Conservation (phyloP, 2,888 invertebrate species). For the Tinea pellionella region DNA sequence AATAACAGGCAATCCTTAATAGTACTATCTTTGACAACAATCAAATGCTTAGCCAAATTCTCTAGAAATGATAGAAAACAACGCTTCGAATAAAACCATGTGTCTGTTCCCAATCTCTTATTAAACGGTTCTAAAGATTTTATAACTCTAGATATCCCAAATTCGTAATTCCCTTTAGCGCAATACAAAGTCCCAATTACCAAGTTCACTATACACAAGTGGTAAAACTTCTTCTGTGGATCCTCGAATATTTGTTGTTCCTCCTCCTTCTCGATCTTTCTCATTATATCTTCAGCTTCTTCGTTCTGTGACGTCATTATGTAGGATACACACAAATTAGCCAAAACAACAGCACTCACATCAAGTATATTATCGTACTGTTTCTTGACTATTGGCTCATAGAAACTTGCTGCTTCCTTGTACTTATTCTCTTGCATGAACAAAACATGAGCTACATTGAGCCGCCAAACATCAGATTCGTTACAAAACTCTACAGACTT, state of each 20-base stretch:
- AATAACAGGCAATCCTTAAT: conserved; percentile 89
- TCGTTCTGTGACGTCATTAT: conserved; percentile 99
- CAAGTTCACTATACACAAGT: conserved; percentile 97
- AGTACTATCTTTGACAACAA: conserved; percentile 87
- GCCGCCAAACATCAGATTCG: conserved; percentile 95
- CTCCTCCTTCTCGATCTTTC: conserved; percentile 98
- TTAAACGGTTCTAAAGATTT: conserved; percentile 95
- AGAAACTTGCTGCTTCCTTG: conserved; percentile 97
- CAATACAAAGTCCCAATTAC: conserved; percentile 99
- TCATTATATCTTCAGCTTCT: conserved; percentile 98
- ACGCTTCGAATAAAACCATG: conserved; percentile 98
- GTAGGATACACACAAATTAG: conserved; percentile 98
- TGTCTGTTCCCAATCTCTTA: conserved; percentile 96
- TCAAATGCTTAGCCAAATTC: conserved; percentile 90
- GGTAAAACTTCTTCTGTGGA: conserved; percentile 93
- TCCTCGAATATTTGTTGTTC: conserved; percentile 92
- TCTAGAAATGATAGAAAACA: conserved; percentile 94
- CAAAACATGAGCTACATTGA: conserved; percentile 98
- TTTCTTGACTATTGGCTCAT: conserved; percentile 97
- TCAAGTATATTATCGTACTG: conserved; percentile 94
- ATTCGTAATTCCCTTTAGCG: conserved; percentile 98
- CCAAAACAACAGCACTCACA: conserved; percentile 97
- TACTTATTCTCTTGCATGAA: conserved; percentile 99
- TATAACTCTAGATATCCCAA: conserved; percentile 96
- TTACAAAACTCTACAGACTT: conserved; percentile 98